These are phyloP conservation scores for Xiphophorus hellerii DNA, from an alignment of 2,113 vertebrate species.

Conservation along the genomic window DNA sequence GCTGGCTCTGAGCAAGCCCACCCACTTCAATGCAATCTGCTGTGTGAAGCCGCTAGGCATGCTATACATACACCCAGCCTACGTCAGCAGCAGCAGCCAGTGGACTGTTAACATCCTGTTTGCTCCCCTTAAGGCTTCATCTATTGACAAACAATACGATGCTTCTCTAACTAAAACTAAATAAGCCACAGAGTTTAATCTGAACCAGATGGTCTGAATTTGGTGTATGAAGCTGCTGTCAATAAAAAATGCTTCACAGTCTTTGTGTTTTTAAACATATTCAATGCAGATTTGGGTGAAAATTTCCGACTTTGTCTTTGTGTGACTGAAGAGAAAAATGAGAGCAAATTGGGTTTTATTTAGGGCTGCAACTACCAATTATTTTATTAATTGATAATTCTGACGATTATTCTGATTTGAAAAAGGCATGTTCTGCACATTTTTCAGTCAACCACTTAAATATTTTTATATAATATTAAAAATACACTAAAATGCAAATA, in stretches of 20 bases:
- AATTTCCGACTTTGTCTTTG: too few species aligned
- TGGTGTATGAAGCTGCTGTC: neutral
- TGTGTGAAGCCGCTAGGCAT: constrained; percentile 19
- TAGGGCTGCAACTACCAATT: too few species aligned
- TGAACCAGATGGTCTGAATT: neutral
- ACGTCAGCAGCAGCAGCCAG: neutral
- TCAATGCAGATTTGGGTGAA: too few species aligned
- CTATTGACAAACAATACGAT: neutral
- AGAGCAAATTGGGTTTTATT: neutral
- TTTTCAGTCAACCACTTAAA: too few species aligned
- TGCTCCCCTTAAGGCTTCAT: neutral
- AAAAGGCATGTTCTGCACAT: too few species aligned
- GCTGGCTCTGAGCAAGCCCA: constrained; percentile 27
- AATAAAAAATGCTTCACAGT: neutral
- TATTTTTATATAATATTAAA: too few species aligned
- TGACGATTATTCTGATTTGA: too few species aligned
- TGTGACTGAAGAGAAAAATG: too few species aligned
- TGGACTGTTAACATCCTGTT: neutral
- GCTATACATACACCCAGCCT: constrained; percentile 15
- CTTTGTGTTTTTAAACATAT: too few species aligned
- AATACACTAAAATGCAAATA: too few species aligned
- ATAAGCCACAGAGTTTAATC: neutral
- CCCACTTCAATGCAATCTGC: constrained; percentile 37
- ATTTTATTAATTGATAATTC: too few species aligned
- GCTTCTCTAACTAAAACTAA: neutral